Percentiles rank a stretch among this genome's conserved stretches.
phyloP scores from a whole-genome alignment of 2,797 vertebrate species.

The Acanthurus lineatus region DNA sequence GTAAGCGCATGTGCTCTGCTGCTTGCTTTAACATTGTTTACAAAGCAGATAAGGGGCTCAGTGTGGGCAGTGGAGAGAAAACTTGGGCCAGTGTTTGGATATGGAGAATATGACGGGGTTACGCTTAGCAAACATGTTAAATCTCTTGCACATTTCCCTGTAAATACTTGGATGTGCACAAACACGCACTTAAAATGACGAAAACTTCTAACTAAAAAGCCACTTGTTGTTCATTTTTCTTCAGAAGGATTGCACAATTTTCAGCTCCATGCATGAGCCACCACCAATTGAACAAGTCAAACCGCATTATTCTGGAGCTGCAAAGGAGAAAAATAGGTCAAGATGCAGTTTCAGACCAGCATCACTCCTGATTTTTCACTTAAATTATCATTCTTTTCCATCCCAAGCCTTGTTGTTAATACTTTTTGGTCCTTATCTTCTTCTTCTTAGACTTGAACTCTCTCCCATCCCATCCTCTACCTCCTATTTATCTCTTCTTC shows the following conservation, averaged over 20 bases:
- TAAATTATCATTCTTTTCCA: neutral
- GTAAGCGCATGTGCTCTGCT: conserved; percentile 15
- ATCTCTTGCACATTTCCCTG: neutral
- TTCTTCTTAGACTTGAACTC: neutral
- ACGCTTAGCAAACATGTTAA: neutral
- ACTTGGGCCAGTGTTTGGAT: neutral
- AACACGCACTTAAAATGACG: conserved; percentile 29
- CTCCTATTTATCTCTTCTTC: neutral
- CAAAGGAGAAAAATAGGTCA: neutral
- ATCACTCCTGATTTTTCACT: neutral
- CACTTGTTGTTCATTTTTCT: neutral
- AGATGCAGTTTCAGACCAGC: neutral
- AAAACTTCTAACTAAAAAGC: conserved; percentile 1
- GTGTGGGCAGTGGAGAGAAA: neutral
- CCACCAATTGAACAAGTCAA: conserved; percentile 34
- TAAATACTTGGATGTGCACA: conserved; percentile 29
- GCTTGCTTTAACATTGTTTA: conserved; percentile 38
- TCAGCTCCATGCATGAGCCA: neutral
- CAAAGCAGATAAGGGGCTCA: conserved; percentile 44
- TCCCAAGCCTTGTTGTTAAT: neutral
- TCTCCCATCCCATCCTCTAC: neutral
- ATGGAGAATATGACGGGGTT: neutral
- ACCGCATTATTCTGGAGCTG: conserved; percentile 20
- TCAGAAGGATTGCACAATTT: conserved; percentile 15
- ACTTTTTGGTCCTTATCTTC: neutral